Percentiles rank a stretch among this genome's conserved stretches.
These are phyloP conservation scores for Anthopleura xanthogrammica DNA, from an alignment of 92 coral and sea anemone species.

Conservation along the genomic window DNA sequence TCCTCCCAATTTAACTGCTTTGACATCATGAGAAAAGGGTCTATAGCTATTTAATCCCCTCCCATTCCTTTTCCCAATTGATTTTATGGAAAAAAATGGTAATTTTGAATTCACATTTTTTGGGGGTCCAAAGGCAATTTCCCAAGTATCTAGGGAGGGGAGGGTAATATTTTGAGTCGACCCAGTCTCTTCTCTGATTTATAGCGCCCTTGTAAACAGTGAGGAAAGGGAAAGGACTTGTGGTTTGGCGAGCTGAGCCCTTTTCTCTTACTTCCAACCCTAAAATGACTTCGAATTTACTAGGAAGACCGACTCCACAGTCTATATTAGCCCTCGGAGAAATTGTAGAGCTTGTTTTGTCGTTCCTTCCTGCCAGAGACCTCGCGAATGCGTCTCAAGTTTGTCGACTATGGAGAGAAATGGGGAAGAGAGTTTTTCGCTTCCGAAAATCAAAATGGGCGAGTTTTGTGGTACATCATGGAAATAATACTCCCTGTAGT, in stretches of 20 bases:
- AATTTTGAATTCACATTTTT: too few species aligned
- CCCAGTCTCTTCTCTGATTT: slow-evolving; percentile 22
- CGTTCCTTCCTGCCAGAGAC: slow-evolving; percentile 81
- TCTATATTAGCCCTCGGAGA: slow-evolving; percentile 69
- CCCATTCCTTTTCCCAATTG: too few species aligned
- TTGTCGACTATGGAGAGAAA: slow-evolving; percentile 85
- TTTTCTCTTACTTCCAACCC: slow-evolving; percentile 6
- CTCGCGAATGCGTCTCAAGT: slow-evolving; percentile 70
- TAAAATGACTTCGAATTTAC: slow-evolving; percentile 60
- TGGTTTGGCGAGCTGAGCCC: background rate
- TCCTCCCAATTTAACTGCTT: too few species aligned
- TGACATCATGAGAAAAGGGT: too few species aligned
- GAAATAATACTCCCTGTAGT: slow-evolving; percentile 68
- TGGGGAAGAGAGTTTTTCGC: slow-evolving; percentile 69
- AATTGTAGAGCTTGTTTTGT: slow-evolving; percentile 75
- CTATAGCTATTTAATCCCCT: too few species aligned
- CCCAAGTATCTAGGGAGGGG: slow-evolving; percentile 14
- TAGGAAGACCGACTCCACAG: slow-evolving; percentile 43
- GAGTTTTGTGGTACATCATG: slow-evolving; percentile 76
- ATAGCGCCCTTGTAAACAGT: slow-evolving; percentile 39
- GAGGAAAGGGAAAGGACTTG: background rate
- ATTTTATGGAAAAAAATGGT: too few species aligned
- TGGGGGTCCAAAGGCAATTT: too few species aligned
- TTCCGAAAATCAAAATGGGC: slow-evolving; percentile 71
- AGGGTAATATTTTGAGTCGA: background rate